phyloP scores from a whole-genome alignment of 1,140 invertebrate species.

The Arctopsyche grandis region DNA sequence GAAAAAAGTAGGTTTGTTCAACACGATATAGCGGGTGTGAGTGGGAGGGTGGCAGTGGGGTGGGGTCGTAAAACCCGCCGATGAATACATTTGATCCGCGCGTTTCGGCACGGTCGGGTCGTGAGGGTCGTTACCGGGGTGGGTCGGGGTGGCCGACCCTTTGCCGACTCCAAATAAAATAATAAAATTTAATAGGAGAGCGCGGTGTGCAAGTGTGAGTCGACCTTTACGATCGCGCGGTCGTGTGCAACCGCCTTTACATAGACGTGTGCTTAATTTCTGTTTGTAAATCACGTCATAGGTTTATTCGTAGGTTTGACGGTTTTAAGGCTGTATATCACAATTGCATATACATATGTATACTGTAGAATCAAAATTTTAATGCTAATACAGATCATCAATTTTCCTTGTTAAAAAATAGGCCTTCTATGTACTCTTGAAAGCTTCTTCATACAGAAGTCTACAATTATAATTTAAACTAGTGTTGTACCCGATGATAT shows the following conservation, averaged over 20 bases:
- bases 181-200: constrained; percentile 7
- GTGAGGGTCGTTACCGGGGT: neutral
- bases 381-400: too few species aligned
- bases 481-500: too few species aligned
- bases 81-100: neutral
- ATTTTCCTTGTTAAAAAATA: too few species aligned
- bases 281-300: neutral
- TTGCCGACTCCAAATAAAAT: constrained; percentile 3
- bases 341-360: too few species aligned
- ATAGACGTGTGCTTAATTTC: neutral
- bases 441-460: too few species aligned
- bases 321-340: too few species aligned
- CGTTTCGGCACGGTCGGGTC: neutral
- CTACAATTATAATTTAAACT: too few species aligned
- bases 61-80: neutral
- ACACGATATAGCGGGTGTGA: neutral
- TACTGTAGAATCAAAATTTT: too few species aligned
- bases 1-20: too few species aligned
- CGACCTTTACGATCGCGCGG: neutral
- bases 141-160: neutral
- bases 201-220: neutral
- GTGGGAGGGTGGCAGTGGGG: neutral
- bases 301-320: too few species aligned
- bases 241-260: neutral
- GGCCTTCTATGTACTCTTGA: too few species aligned